A percentile compares a stretch with the other conserved stretches of the same genome.
These are phyloP conservation scores for Spodoptera exigua DNA, from an alignment of 2,888 invertebrate species.

Conservation along the genomic window DNA sequence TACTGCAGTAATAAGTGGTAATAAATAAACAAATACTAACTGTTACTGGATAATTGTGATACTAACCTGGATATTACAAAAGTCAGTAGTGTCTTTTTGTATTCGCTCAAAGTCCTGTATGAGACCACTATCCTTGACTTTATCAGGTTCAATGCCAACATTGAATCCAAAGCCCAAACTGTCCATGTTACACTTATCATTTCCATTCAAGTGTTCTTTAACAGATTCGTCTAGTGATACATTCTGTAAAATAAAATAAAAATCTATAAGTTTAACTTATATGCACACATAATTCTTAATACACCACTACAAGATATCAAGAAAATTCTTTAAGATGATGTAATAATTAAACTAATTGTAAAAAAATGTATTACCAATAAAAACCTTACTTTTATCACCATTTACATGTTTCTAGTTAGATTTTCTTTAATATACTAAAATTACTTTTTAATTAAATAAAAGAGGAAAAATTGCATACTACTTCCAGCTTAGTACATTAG, in stretches of 20 bases:
- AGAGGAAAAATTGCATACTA: no score
- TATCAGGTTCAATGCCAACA: slow-evolving; percentile 82
- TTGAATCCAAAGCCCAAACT: slow-evolving; percentile 85
- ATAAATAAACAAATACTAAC: slow-evolving; percentile 1
- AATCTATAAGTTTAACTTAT: not conserved
- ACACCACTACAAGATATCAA: no score
- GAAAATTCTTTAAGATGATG: no score
- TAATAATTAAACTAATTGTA: no score
- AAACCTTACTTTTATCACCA: no score
- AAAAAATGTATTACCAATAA: no score
- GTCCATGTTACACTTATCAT: slow-evolving; percentile 81
- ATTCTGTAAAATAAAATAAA: slow-evolving; percentile 75
- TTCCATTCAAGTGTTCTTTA: slow-evolving; percentile 83
- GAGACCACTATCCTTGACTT: slow-evolving; percentile 81
- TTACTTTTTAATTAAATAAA: no score
- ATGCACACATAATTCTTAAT: no score
- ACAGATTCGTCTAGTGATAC: slow-evolving; percentile 77
- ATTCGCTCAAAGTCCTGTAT: slow-evolving; percentile 90
- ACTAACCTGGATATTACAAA: slow-evolving; percentile 85
- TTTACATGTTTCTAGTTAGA: no score
- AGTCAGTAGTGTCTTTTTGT: slow-evolving; percentile 89
- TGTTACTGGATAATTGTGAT: not conserved
- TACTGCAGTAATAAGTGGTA: not conserved
- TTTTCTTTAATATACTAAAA: no score
- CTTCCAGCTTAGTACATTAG: no score